Evolutionary conservation across 2,888 invertebrate genomes (phyloP).

Genomic region (Meliscaeva auricollis): DNA sequence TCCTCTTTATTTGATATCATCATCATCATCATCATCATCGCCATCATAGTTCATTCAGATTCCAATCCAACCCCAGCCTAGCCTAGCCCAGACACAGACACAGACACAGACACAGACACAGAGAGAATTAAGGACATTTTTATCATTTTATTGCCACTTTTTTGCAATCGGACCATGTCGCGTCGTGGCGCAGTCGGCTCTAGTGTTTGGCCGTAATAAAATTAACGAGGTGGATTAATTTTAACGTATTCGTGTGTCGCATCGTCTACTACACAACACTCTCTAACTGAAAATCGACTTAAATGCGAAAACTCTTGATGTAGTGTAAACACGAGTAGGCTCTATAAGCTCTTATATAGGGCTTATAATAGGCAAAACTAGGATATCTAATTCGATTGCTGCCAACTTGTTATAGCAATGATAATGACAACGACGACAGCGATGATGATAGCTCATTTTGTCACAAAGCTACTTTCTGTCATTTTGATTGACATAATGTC

Average conservation of each 20-base stretch:
- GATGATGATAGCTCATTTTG: conserved; percentile 4
- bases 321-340: conserved; percentile 1
- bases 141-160: conserved; percentile 61
- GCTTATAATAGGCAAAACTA: conserved; percentile 21
- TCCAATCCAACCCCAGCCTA: not conserved
- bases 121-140: conserved; percentile 44
- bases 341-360: conserved; percentile 10
- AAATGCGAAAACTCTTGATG: conserved; percentile 16
- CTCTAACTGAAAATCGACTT: conserved; percentile 19
- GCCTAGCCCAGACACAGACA: not conserved
- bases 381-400: conserved; percentile 17
- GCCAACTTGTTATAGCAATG: not conserved
- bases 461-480: conserved; percentile 2
- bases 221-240: conserved; percentile 62
- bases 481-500: conserved; percentile 11
- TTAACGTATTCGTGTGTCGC: conserved; percentile 36
- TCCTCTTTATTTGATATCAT: conserved; percentile 64
- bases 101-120: conserved; percentile 20
- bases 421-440: not conserved
- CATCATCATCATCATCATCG: conserved; percentile 27
- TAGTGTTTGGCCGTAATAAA: conserved; percentile 48
- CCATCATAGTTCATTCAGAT: conserved; percentile 46
- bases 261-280: not conserved
- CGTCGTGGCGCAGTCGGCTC: conserved; percentile 3
- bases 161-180: conserved; percentile 49